Conservation (phyloP, 2,888 invertebrate genomes). For the Perizoma affinitatum region DNA sequence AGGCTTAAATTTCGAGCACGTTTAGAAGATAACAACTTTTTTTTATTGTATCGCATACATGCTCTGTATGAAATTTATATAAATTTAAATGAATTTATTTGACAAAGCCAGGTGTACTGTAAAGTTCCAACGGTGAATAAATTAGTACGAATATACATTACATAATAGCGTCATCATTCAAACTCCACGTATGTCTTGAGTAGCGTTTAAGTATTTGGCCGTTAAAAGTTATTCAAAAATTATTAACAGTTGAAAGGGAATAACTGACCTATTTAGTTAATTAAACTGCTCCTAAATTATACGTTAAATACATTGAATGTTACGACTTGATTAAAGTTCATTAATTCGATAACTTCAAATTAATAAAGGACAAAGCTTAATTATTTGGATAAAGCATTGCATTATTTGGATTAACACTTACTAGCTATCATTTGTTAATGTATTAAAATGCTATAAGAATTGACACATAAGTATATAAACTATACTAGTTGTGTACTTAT, state of each 20-base stretch:
- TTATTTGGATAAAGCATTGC: constrained; percentile 70
- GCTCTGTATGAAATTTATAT: no score
- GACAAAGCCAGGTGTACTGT: no score
- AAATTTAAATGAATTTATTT: no score
- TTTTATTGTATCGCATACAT: no score
- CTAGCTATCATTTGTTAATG: constrained; percentile 81
- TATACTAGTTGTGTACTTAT: constrained; percentile 84
- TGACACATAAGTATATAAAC: constrained; percentile 86
- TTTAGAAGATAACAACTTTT: no score
- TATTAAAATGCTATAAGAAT: constrained; percentile 85
- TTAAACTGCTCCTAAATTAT: constrained; percentile 15
- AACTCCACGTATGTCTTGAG: no score
- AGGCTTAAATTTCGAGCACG: no score
- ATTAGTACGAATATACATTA: no score
- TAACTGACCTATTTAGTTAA: constrained; percentile 18
- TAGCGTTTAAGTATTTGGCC: no score
- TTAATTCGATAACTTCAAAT: constrained; percentile 46
- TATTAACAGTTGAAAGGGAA: constrained; percentile 24
- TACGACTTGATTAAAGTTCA: constrained; percentile 38
- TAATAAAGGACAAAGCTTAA: constrained; percentile 63
- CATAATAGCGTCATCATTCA: no score
- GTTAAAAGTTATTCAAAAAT: constrained; percentile 16
- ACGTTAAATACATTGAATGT: constrained; percentile 33
- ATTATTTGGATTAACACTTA: constrained; percentile 79
- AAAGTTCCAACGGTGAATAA: no score